These are phyloP conservation scores for Microplitis manilae DNA, from an alignment of 2,888 invertebrate species.

Conservation along the genomic window DNA sequence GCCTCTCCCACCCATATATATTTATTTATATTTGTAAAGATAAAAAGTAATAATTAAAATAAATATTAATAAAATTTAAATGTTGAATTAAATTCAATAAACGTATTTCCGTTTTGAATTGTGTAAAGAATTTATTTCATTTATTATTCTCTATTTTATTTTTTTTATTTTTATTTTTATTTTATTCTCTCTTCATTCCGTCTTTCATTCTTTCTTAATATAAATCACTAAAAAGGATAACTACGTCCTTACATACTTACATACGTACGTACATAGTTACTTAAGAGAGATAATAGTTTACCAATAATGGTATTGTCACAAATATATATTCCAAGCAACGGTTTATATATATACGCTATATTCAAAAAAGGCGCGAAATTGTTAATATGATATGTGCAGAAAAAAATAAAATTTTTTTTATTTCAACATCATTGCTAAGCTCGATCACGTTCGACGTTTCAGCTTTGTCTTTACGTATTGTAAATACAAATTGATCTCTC, in stretches of 20 bases:
- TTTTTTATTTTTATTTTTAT: not conserved
- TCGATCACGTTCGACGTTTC: not conserved
- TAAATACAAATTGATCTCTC: not conserved
- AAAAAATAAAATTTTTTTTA: not conserved
- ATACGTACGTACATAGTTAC: not conserved
- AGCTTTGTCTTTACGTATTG: constrained; percentile 1
- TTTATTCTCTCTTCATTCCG: not conserved
- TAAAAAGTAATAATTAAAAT: not conserved
- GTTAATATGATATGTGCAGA: constrained; percentile 1
- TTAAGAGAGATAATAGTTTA: not conserved
- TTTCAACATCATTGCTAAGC: not conserved
- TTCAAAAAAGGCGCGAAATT: constrained; percentile 1
- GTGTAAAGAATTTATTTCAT: not conserved
- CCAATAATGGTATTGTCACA: constrained; percentile 1
- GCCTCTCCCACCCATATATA: too few relatives aligned
- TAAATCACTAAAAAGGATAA: not conserved
- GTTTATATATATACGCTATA: not conserved
- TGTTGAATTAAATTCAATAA: not conserved
- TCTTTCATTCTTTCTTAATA: not conserved
- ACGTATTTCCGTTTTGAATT: not conserved
- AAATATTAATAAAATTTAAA: not conserved
- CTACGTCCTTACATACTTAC: not conserved
- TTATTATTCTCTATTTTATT: constrained; percentile 1
- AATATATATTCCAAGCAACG: not conserved
- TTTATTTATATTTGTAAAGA: too few relatives aligned